Evolutionary conservation across 2,888 invertebrate genomes (phyloP).

Genomic region (Heliconius sara): DNA sequence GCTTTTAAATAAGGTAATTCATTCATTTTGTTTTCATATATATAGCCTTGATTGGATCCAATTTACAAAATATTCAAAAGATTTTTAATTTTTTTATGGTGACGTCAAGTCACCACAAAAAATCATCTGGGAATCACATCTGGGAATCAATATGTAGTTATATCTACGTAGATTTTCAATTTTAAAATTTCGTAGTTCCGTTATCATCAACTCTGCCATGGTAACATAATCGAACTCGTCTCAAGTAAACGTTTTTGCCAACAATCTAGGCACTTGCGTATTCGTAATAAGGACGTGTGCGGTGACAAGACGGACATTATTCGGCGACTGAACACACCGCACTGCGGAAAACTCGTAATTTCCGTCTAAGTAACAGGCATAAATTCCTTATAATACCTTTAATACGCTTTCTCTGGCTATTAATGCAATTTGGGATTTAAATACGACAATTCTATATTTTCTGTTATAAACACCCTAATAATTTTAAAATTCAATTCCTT

Average conservation of each 20-base stretch:
- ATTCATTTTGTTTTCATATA: too few relatives aligned
- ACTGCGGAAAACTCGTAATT: constrained; percentile 69
- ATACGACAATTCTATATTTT: constrained; percentile 55
- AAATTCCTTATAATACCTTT: constrained; percentile 66
- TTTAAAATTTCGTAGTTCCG: too few relatives aligned
- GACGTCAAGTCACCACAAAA: too few relatives aligned
- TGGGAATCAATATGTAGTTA: too few relatives aligned
- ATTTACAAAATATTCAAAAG: too few relatives aligned
- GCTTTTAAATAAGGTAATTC: too few relatives aligned
- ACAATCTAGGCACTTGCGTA: constrained; percentile 6
- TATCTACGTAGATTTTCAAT: too few relatives aligned
- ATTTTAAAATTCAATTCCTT: constrained; percentile 39
- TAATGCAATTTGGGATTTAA: constrained; percentile 56
- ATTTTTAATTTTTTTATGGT: too few relatives aligned
- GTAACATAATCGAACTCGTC: too few relatives aligned
- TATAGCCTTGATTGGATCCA: too few relatives aligned
- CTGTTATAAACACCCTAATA: constrained; percentile 51
- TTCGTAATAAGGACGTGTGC: constrained; percentile 61
- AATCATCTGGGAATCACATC: too few relatives aligned
- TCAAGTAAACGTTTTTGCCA: constrained; percentile 1
- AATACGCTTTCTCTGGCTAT: constrained; percentile 59
- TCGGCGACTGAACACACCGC: constrained; percentile 62
- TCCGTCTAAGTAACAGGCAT: constrained; percentile 65
- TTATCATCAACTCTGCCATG: too few relatives aligned
- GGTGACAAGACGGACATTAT: constrained; percentile 70